Evolutionary conservation across 2,888 invertebrate species (phyloP), one percentile per base, ranked within the genome.

Genomic region (Tridacna crocea): DNA sequence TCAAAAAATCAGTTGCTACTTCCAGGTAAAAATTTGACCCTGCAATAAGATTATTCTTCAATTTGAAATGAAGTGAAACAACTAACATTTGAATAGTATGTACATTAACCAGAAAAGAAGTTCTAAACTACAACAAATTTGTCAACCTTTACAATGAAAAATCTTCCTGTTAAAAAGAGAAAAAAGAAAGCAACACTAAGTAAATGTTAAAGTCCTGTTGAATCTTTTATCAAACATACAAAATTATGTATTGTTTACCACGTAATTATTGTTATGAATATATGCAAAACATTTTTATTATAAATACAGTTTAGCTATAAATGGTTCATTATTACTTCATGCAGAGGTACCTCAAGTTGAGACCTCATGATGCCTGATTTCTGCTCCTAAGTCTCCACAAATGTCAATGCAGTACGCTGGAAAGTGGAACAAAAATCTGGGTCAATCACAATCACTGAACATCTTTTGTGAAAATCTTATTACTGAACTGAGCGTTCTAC

Each of bases 261-360:
- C 19, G 11, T 19, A 11, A 55, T 55, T 19, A 55, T 55, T 55
- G 17, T 55, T 6, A 19, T 55, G 17, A 55, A 19, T 19, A 55
- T 6, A 55, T 55, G 19, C 55, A 55, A 36, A 55, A 55, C 55
- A 55, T 55, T 55, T 55, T 6, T 10, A 6, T 19, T 68, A 98
- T 98, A 93, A 98, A 6, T 66, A 66, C 22, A 51, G 48, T 70
- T 68, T 70, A 70, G 12, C 24, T 70, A 51, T 70, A 70, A 70
- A 70, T 70, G 48, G 15, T 51, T 70, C 70, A 24, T 97, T 95
- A 98, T 98, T 68, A 98, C 98, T 95, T 98, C 98, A 84, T 89
- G 87, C 91, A 89, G 83, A 72, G 90, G 91, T 90, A 91, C 91
- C 91, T 92, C 90, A 73, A 80, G 86, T 85, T 86, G 87, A 87